phyloP scores from a whole-genome alignment of 2,797 vertebrate species.

The Phoeniculus purpureus region DNA sequence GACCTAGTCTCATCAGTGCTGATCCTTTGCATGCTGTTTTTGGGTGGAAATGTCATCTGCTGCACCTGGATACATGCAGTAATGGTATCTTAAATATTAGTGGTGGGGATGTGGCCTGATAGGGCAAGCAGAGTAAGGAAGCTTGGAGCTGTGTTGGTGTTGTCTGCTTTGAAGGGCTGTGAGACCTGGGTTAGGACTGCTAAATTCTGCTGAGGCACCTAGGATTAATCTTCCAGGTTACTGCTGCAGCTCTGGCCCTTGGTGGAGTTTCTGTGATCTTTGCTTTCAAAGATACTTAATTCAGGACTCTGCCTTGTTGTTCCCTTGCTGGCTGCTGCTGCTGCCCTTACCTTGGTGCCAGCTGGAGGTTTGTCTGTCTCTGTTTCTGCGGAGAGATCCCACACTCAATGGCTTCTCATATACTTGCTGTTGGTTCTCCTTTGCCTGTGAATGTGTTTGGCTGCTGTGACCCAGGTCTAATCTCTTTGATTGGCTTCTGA shows the following conservation, averaged over 20 bases:
- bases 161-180: rapidly evolving
- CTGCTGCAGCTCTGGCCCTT: background rate
- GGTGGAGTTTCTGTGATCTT: conserved; percentile 17
- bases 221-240: background rate
- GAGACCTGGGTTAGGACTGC: background rate
- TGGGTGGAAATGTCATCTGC: background rate
- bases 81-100: background rate
- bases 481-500: background rate
- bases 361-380: conserved; percentile 20
- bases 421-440: conserved; percentile 59
- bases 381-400: background rate
- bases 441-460: conserved; percentile 44
- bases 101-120: rapidly evolving
- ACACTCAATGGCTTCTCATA: conserved; percentile 34
- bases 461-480: background rate
- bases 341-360: background rate
- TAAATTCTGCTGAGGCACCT: background rate
- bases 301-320: conserved; percentile 6
- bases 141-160: rapidly evolving
- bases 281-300: background rate
- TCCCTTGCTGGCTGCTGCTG: conserved; percentile 28
- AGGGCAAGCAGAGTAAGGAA: background rate
- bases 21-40: background rate
- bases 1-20: background rate
- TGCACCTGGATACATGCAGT: background rate